phyloP scores from a whole-genome alignment of 2,888 invertebrate genomes.

The Hydrotaea cyrtoneurina region DNA sequence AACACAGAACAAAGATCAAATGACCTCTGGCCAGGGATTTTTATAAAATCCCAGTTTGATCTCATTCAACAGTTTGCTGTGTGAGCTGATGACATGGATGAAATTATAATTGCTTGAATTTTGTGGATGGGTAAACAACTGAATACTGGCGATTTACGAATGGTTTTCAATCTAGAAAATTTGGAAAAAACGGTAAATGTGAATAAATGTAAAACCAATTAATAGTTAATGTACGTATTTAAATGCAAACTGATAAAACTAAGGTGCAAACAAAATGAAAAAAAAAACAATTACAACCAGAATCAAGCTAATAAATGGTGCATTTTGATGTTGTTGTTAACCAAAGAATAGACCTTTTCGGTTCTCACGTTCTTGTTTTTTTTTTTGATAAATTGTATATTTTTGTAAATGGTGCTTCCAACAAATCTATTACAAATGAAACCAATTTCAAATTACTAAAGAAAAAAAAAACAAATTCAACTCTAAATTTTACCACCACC shows the following conservation, averaged over 20 bases:
- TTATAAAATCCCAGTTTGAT: too few relatives aligned
- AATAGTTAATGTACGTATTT: conserved; percentile 2
- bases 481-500: conserved; percentile 68
- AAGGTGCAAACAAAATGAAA: conserved; percentile 14
- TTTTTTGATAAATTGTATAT: too few relatives aligned
- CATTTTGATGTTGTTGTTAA: background rate
- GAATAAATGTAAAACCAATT: conserved; percentile 5
- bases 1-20: background rate
- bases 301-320: conserved; percentile 28
- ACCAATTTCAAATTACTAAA: conserved; percentile 18
- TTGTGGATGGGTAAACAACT: background rate
- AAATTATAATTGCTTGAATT: too few relatives aligned
- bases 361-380: conserved; percentile 68
- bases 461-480: conserved; percentile 45
- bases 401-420: conserved; percentile 50
- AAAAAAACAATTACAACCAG: background rate
- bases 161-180: too few relatives aligned
- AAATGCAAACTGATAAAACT: background rate
- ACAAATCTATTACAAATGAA: conserved; percentile 33
- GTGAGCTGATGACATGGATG: too few relatives aligned
- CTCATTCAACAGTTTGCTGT: too few relatives aligned
- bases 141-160: too few relatives aligned
- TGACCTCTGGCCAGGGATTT: too few relatives aligned
- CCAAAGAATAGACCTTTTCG: conserved; percentile 63
- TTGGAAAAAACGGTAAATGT: background rate